Conservation (phyloP, 1,140 invertebrate species). For the Sinonovacula constricta region DNA sequence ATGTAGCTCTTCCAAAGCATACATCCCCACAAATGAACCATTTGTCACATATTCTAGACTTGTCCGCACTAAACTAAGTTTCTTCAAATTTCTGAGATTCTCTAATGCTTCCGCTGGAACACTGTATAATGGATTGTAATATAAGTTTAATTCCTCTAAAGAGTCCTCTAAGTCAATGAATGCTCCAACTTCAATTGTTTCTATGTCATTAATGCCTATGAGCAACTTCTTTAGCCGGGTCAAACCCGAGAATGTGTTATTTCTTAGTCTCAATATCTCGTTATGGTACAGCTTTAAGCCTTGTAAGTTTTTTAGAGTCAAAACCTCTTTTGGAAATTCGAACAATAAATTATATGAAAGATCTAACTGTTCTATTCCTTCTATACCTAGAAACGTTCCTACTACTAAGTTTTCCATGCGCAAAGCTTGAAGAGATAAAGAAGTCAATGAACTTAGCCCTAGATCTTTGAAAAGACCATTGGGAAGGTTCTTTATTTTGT, state of each 20-base stretch:
- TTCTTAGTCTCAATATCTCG: slow-evolving; percentile 28
- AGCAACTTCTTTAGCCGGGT: slow-evolving; percentile 17
- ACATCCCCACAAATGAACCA: slow-evolving; percentile 43
- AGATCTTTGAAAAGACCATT: slow-evolving; percentile 16
- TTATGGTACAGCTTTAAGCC: slow-evolving; percentile 45
- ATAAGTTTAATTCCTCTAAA: slow-evolving; percentile 42
- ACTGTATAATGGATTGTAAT: slow-evolving; percentile 39
- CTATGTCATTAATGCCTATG: slow-evolving; percentile 47
- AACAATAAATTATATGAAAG: slow-evolving; percentile 43
- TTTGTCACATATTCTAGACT: slow-evolving; percentile 29
- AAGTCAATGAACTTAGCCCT: slow-evolving; percentile 22
- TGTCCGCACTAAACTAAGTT: slow-evolving; percentile 37
- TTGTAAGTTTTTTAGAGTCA: slow-evolving; percentile 39
- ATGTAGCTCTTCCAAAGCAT: slow-evolving; percentile 37
- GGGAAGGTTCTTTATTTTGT: slow-evolving; percentile 35
- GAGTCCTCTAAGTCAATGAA: slow-evolving; percentile 39
- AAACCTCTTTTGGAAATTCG: slow-evolving; percentile 41
- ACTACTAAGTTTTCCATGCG: slow-evolving; percentile 21
- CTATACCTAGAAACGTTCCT: slow-evolving; percentile 39
- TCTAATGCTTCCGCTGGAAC: slow-evolving; percentile 34
- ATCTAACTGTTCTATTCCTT: slow-evolving; percentile 43
- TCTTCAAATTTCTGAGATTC: slow-evolving; percentile 29
- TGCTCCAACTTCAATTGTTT: slow-evolving; percentile 23
- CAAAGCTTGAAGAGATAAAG: slow-evolving; percentile 31
- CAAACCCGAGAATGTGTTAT: slow-evolving; percentile 34